Percentiles rank a stretch among this genome's conserved stretches.
These are phyloP conservation scores for Tragelaphus strepsiceros DNA, from an alignment of 2,113 vertebrate species.

Conservation along the genomic window DNA sequence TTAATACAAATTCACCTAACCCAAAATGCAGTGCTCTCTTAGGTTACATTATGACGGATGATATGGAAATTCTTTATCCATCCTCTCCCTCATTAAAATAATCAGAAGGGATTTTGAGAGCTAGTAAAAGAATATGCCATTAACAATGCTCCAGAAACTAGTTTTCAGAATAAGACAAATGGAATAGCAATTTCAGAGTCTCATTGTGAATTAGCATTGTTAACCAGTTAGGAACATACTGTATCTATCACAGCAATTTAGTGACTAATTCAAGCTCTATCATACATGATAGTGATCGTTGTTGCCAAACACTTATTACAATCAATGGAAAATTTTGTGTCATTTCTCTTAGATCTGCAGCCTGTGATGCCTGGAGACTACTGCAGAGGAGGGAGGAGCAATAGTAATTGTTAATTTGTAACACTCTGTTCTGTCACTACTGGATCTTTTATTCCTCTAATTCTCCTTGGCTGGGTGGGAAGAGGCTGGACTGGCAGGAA, in stretches of 20 bases:
- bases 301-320: neutral
- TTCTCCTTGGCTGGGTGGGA: neutral
- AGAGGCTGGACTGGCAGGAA: neutral
- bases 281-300: neutral
- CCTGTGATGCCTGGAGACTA: neutral
- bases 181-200: neutral
- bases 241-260: neutral
- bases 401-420: neutral
- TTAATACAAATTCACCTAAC: neutral
- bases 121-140: neutral
- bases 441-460: neutral
- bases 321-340: neutral
- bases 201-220: neutral
- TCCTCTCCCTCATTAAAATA: neutral
- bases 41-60: neutral
- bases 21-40: neutral
- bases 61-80: neutral
- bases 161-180: neutral
- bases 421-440: neutral
- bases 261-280: neutral
- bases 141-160: neutral
- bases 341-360: neutral
- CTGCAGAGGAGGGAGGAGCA: neutral
- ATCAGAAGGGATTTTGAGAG: neutral
- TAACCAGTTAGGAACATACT: neutral